Percentiles rank a stretch among this genome's conserved stretches.
These are phyloP conservation scores for Lineus longissimus DNA, from an alignment of 1,140 invertebrate species.

Conservation along the genomic window DNA sequence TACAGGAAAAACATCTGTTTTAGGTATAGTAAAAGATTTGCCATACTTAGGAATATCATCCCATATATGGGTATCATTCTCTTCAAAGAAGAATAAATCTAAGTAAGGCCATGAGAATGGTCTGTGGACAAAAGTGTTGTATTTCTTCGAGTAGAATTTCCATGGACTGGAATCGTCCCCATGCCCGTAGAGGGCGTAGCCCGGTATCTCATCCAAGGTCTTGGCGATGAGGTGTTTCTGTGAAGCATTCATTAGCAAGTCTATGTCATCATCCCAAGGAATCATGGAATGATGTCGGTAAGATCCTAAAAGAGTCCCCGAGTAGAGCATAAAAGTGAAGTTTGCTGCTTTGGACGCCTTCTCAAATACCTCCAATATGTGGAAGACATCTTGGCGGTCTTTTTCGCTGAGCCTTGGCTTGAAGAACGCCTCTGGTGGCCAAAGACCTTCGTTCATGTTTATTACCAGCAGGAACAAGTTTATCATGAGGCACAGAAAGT, in stretches of 20 bases:
- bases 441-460: conserved; percentile 8
- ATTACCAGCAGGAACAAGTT: conserved; percentile 9
- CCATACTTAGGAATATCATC: conserved; percentile 28
- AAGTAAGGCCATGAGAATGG: conserved; percentile 40
- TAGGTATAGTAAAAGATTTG: conserved; percentile 23
- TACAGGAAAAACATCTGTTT: conserved; percentile 36
- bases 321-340: conserved; percentile 27
- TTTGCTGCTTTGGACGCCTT: conserved; percentile 9
- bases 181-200: conserved; percentile 12
- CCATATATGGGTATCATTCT: conserved; percentile 39
- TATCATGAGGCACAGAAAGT: conserved; percentile 6
- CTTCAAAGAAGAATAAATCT: conserved; percentile 43
- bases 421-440: background rate
- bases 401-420: background rate
- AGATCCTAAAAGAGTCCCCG: conserved; percentile 28
- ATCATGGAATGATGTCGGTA: conserved; percentile 30
- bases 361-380: conserved; percentile 9
- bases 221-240: conserved; percentile 12
- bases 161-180: conserved; percentile 15
- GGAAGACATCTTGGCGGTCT: background rate
- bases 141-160: conserved; percentile 29
- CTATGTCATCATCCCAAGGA: conserved; percentile 38
- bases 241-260: conserved; percentile 25
- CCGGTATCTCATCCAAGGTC: conserved; percentile 12
- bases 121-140: conserved; percentile 15